Evolutionary conservation across 2,113 vertebrate species (phyloP), one percentile per base, ranked within the genome.

Genomic region (Hyperopisus bebe): DNA sequence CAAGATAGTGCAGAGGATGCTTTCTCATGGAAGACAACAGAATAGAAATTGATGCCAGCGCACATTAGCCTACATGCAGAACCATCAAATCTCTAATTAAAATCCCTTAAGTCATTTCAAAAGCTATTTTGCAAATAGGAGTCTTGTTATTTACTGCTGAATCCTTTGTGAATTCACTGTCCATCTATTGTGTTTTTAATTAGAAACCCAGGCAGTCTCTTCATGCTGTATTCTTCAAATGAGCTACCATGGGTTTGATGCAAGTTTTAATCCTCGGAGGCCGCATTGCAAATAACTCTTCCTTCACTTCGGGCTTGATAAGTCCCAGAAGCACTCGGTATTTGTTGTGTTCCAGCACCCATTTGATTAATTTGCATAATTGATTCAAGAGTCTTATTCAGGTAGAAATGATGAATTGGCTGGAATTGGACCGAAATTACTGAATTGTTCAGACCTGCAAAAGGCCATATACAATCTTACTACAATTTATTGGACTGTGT

Each of bases 401-500:
- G 5, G 15, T 80, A 80, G 5, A 19, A 35, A 80, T 80, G 15
- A 80, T 80, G 35, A 17, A 7, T 35, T 80, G 35, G 35, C 15
- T 80, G 74, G 27, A 42, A 77, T 6, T 39, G 35, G 35, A 77
- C 13, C 5, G 1, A 70, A 27, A 66, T 27, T 66, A 13, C 24
- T n/a, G 55, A 35, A 74, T 74, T 15, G 1, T 15, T 15, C 66
- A 15, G 27, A 74, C 5, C 70, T 77, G 15, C 70, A 35, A 77
- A 39, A 35, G 13, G 70, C 70, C 27, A 39, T 19, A 80, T 42
- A 80, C 39, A 42, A 80, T 31, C 27, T 66, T 4, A 6, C 5
- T 93, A 93, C 94, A 93, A 93, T 88, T 70, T 62, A n/a, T n/a
- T 62, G 7, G 24, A 62, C 7, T 62, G 21, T 44, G 88, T 47